phyloP scores from a whole-genome alignment of 2,888 invertebrate species.

The Agonopterix heracliana region DNA sequence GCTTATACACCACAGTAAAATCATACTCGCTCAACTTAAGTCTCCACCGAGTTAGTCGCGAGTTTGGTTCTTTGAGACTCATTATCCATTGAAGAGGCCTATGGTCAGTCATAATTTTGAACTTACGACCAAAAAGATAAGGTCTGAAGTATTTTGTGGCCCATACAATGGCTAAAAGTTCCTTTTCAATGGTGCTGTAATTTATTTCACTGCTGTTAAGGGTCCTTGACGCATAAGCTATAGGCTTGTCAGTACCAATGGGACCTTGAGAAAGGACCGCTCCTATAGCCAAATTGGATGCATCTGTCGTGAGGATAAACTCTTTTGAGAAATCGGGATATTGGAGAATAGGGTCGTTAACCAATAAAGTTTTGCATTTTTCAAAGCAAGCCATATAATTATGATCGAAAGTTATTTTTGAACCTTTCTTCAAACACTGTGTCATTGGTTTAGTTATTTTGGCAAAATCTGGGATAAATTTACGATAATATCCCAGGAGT shows the following conservation, averaged over 20 bases:
- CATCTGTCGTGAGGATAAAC: constrained; percentile 7
- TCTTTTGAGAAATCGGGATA: constrained; percentile 12
- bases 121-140: not conserved
- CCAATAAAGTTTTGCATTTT: constrained; percentile 14
- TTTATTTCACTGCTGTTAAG: constrained; percentile 15
- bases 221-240: constrained; percentile 3
- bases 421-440: not conserved
- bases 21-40: constrained; percentile 9
- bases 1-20: constrained; percentile 9
- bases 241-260: constrained; percentile 13
- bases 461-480: not conserved
- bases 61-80: not conserved
- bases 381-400: constrained; percentile 3
- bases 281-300: constrained; percentile 18
- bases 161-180: not conserved
- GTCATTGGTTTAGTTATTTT: not conserved
- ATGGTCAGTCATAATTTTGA: not conserved
- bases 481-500: constrained; percentile 4
- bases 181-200: constrained; percentile 12
- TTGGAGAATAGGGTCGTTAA: constrained; percentile 29
- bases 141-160: not conserved
- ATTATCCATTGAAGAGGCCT: not conserved
- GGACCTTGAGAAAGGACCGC: constrained; percentile 19
- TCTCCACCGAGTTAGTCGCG: not conserved
- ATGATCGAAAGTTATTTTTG: not conserved